phyloP scores from a whole-genome alignment of 2,797 vertebrate genomes.

The Australoheros facetus region DNA sequence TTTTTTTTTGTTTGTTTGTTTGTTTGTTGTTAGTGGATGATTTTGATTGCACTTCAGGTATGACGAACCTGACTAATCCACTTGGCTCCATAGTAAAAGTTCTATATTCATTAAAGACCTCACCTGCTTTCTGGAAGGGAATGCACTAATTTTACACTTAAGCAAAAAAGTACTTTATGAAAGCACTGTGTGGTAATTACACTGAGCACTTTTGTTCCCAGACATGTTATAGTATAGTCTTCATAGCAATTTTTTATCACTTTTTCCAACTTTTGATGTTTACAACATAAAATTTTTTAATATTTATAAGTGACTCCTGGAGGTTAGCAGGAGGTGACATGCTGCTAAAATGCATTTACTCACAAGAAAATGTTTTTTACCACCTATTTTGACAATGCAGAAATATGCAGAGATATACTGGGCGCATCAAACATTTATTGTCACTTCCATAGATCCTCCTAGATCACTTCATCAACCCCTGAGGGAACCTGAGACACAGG shows the following conservation, averaged over 20 bases:
- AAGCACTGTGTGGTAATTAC: rapidly evolving
- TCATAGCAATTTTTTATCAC: neutral
- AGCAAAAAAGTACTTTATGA: neutral
- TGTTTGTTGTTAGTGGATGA: no score
- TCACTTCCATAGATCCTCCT: neutral
- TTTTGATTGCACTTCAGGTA: no score
- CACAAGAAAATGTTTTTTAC: neutral
- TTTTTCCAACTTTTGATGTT: neutral
- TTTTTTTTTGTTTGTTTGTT: no score
- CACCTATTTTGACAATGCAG: neutral
- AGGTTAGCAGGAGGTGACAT: neutral
- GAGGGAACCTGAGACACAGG: neutral
- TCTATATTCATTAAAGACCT: no score
- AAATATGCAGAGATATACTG: neutral
- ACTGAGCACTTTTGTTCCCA: neutral
- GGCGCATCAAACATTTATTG: neutral
- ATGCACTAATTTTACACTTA: no score
- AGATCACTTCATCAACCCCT: neutral
- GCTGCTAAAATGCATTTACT: neutral
- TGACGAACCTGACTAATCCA: no score
- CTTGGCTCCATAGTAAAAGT: no score
- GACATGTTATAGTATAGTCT: neutral
- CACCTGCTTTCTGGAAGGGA: no score
- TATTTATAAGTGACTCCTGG: neutral
- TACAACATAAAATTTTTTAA: neutral